Base-by-base conservation (phyloP, 1,140 invertebrate species). In the Pseudoatta argentina region DNA sequence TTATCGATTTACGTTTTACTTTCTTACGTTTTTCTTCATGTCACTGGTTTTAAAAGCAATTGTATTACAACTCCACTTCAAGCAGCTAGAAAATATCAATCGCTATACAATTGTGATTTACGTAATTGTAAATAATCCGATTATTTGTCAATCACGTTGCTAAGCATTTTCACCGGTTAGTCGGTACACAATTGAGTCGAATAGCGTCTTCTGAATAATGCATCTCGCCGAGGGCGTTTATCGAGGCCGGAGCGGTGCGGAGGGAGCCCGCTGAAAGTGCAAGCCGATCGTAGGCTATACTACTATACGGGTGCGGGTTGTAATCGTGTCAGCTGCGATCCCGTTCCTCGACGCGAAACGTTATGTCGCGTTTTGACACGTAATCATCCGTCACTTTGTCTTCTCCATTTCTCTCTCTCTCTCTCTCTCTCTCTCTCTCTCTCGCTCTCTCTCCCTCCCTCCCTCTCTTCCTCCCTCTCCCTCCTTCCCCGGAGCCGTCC, bases 311-410 rank as follows among this genome's bases (percentile, higher is more conserved):
- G 30, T 85, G 73, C 59, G 82, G 48, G 30, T 66, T 48, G 82
- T 73, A 73, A 82, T 85, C 73, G 57, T 57, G 82, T 85, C 82
- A 63, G 61, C 51, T 30, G 44, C 39, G 67, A 55, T 69, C 51
- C 51, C 55, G n/a, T 14, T 59, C 67, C 59, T 12, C 39, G 79
- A 30, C 57, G 57, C 79, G 79, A 48, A 51, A 14, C 72, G 82
- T 34, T 85, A 55, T 18, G 67, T 63, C 79, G 57, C 69, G 53
- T 73, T 85, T 73, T 86, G 85, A 86, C 77, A 53, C 77, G 85
- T 82, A 73, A 86, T 86, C 67, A 79, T 86, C 85, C 59, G 79
- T 75, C 79, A 83, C 79, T 73, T 83, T 83, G 69, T 83, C 69
- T 83, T 75, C 67, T 61, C 55, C 18, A 24, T 66, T 39, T 48